These are phyloP conservation scores for Labeo calbasu DNA, from an alignment of 2,797 vertebrate species.

Conservation along the genomic window DNA sequence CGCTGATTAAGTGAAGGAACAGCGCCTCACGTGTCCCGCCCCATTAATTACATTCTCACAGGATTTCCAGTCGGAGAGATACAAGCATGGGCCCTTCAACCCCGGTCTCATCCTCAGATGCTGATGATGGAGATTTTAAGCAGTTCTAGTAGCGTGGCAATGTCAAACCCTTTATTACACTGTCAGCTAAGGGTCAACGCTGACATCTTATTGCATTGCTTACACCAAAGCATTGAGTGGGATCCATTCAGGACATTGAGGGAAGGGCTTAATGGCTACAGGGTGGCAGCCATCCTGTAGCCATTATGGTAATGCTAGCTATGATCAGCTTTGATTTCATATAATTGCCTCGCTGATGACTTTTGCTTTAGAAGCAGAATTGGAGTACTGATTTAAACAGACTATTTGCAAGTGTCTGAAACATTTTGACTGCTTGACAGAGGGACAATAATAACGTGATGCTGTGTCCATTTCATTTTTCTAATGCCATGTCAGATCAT, in stretches of 20 bases:
- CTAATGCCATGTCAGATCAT: background rate
- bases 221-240: constrained; percentile 17
- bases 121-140: constrained; percentile 36
- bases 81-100: constrained; percentile 34
- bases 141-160: background rate
- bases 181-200: constrained; percentile 32
- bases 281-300: constrained; percentile 2
- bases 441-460: background rate
- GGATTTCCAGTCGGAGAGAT: constrained; percentile 48
- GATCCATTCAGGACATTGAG: background rate
- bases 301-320: constrained; percentile 26
- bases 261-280: constrained; percentile 19
- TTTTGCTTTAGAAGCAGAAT: constrained; percentile 27
- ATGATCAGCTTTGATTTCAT: constrained; percentile 21
- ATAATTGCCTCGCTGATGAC: constrained; percentile 30
- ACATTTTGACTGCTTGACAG: background rate
- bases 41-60: constrained; percentile 56
- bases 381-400: constrained; percentile 31
- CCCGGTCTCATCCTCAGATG: constrained; percentile 3
- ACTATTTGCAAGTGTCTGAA: background rate
- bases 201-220: constrained; percentile 18
- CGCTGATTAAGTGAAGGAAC: constrained; percentile 40
- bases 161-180: constrained; percentile 17
- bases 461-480: background rate
- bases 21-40: constrained; percentile 45